Evolutionary conservation across 2,113 vertebrate genomes (phyloP).

Genomic region (Glareola pratincola): DNA sequence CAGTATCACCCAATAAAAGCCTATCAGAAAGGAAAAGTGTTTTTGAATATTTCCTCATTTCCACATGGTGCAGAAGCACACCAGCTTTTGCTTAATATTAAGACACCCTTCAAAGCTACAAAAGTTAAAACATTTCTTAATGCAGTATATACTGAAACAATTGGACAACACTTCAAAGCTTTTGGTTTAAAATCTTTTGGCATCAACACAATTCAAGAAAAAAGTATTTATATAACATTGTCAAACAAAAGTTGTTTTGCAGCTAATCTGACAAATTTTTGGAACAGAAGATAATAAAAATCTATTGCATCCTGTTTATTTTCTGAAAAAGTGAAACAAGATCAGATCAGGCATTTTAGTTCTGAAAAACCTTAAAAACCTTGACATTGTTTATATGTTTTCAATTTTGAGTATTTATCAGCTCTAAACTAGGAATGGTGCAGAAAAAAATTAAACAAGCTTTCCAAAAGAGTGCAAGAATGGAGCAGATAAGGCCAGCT

Average conservation of each 20-base stretch:
- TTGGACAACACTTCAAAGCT: slow-evolving; percentile 48
- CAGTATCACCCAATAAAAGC: slow-evolving; percentile 21
- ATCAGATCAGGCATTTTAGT: not conserved
- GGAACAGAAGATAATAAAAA: slow-evolving; percentile 3
- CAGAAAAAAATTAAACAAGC: not conserved
- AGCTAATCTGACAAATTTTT: slow-evolving; percentile 3
- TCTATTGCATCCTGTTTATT: slow-evolving; percentile 22
- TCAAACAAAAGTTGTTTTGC: slow-evolving; percentile 34
- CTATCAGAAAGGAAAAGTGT: slow-evolving; percentile 7
- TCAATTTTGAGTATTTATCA: not conserved
- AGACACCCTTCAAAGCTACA: slow-evolving; percentile 43
- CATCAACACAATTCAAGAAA: not conserved
- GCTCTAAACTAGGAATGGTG: not conserved
- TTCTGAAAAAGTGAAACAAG: slow-evolving; percentile 7
- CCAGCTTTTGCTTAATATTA: slow-evolving; percentile 13
- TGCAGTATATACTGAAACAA: slow-evolving; percentile 18
- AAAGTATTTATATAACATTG: slow-evolving; percentile 24
- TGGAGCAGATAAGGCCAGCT: not conserved
- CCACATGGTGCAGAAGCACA: slow-evolving; percentile 2
- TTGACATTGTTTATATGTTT: not conserved
- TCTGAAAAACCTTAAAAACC: not conserved
- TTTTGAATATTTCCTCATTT: slow-evolving; percentile 26
- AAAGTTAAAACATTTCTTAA: slow-evolving; percentile 35
- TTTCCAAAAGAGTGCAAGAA: not conserved
- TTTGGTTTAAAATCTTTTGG: not conserved